phyloP scores from a whole-genome alignment of 2,888 invertebrate species.

The Drosophila atroscutellata region DNA sequence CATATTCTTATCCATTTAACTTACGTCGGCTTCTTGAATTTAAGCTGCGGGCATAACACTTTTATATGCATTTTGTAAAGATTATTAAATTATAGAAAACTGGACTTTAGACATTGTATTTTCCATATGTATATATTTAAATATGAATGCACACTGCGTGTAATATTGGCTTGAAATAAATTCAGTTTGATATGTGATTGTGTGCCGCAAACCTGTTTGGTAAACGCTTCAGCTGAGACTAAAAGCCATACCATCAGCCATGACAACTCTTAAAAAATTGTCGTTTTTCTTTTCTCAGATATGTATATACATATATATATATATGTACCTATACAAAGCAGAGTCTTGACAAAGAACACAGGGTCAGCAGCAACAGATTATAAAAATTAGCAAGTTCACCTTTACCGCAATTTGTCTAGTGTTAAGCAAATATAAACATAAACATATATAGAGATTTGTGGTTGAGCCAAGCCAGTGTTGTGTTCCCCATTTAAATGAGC shows the following conservation, averaged over 20 bases:
- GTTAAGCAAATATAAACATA: not conserved
- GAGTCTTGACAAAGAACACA: slow-evolving; percentile 3
- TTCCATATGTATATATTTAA: not conserved
- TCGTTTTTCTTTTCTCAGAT: not conserved
- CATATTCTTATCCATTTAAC: not conserved
- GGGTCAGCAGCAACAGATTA: slow-evolving; percentile 12
- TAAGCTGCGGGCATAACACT: not conserved
- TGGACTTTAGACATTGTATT: not conserved
- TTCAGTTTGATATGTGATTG: slow-evolving; percentile 8
- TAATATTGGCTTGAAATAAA: not conserved
- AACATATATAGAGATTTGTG: not conserved
- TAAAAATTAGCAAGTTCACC: slow-evolving; percentile 8
- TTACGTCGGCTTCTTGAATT: not conserved
- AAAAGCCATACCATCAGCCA: slow-evolving; percentile 8
- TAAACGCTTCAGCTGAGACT: slow-evolving; percentile 9
- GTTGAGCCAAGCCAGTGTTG: slow-evolving; percentile 17
- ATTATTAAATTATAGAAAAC: not conserved
- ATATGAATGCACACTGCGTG: not conserved
- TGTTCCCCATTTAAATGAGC: slow-evolving; percentile 17
- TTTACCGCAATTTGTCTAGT: slow-evolving; percentile 4
- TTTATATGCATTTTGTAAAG: not conserved
- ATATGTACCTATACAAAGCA: not conserved
- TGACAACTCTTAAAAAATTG: not conserved
- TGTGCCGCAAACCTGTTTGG: slow-evolving; percentile 13
- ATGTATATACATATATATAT: not conserved